A percentile compares a stretch with the other conserved stretches of the same genome.
Conservation (phyloP, 2,888 invertebrate species). For the Spilosoma lubricipeda region DNA sequence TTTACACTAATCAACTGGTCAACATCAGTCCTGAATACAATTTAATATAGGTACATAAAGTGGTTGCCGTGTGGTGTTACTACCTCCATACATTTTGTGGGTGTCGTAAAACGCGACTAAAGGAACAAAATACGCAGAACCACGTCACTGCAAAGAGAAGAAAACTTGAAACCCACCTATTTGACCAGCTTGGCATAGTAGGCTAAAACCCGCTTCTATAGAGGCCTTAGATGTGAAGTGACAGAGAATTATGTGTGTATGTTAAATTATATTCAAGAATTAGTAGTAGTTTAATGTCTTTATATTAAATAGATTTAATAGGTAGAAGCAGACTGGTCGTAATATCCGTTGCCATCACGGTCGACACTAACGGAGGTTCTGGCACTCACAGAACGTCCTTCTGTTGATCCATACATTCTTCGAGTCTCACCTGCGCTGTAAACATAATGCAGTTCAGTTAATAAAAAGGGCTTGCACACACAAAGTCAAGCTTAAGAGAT, state of each 20-base stretch:
- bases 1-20: neutral
- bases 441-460: slow-evolving; percentile 2
- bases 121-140: too few relatives aligned
- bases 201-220: too few relatives aligned
- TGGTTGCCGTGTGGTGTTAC: too few relatives aligned
- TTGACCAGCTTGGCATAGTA: too few relatives aligned
- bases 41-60: neutral
- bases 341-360: slow-evolving; percentile 65
- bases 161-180: too few relatives aligned
- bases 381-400: slow-evolving; percentile 59
- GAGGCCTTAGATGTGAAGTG: too few relatives aligned
- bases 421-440: slow-evolving; percentile 61
- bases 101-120: too few relatives aligned
- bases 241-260: too few relatives aligned
- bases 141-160: too few relatives aligned
- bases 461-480: too few relatives aligned
- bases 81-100: too few relatives aligned
- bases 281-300: neutral
- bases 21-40: neutral
- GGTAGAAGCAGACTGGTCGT: slow-evolving; percentile 64
- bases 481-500: neutral
- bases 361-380: slow-evolving; percentile 66
- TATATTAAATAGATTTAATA: neutral
- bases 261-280: neutral
- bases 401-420: slow-evolving; percentile 55